Evolutionary conservation across 2,888 invertebrate genomes (phyloP).

Genomic region (Lordiphosa andalusiaca): DNA sequence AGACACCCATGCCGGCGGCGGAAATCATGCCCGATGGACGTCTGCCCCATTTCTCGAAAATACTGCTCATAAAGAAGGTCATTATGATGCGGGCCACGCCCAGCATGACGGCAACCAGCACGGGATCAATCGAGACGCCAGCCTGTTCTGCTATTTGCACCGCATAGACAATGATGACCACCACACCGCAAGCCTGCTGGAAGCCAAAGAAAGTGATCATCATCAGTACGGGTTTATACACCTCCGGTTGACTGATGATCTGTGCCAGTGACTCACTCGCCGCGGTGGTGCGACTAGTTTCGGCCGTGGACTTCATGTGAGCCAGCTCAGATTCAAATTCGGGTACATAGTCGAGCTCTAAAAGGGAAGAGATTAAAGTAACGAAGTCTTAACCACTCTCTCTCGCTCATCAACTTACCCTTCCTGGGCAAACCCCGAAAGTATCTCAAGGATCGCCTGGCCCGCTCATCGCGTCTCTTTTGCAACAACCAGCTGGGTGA

Average conservation of each 20-base stretch:
- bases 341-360: constrained; percentile 44
- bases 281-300: constrained; percentile 63
- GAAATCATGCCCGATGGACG: constrained; percentile 84
- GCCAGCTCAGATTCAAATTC: constrained; percentile 78
- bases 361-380: no score
- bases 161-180: constrained; percentile 87
- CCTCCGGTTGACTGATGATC: constrained; percentile 76
- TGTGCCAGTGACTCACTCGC: constrained; percentile 65
- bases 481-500: constrained; percentile 87
- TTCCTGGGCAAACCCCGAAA: constrained; percentile 82
- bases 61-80: constrained; percentile 84
- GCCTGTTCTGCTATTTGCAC: constrained; percentile 85
- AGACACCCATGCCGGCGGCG: constrained; percentile 84
- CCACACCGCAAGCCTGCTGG: constrained; percentile 86
- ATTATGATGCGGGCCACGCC: constrained; percentile 84
- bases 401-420: constrained; percentile 48
- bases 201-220: constrained; percentile 85
- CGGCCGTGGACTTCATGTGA: constrained; percentile 73
- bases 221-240: constrained; percentile 78
- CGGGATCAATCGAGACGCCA: constrained; percentile 84
- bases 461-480: constrained; percentile 82
- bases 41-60: constrained; percentile 84
- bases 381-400: no score
- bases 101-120: constrained; percentile 85
- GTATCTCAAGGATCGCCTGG: constrained; percentile 83